phyloP scores from a whole-genome alignment of 2,797 vertebrate species.

The Platyrinchus mystaceus region DNA sequence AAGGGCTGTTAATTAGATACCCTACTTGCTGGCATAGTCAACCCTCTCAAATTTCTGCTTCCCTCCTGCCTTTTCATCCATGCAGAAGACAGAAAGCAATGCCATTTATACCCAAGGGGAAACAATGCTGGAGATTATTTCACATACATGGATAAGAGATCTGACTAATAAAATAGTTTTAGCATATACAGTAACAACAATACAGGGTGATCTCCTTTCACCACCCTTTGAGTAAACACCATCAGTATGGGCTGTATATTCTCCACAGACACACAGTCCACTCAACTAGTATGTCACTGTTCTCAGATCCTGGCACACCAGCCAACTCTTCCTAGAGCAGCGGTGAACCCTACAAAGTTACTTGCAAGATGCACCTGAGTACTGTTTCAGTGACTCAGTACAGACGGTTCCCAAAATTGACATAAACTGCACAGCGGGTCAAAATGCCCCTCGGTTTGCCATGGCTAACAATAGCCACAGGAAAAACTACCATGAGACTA shows the following conservation, averaged over 20 bases:
- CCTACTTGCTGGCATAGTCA: background rate
- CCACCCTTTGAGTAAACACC: background rate
- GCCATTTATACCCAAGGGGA: background rate
- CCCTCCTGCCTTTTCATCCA: background rate
- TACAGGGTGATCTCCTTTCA: background rate
- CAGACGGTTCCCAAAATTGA: conserved; percentile 3
- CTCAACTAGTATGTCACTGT: background rate
- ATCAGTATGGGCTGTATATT: background rate
- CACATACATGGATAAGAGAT: background rate
- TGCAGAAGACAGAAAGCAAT: background rate
- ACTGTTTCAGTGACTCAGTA: background rate
- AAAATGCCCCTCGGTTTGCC: background rate
- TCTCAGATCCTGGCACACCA: background rate
- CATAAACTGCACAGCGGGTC: background rate
- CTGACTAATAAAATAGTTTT: background rate
- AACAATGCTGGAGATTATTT: background rate
- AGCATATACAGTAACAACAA: background rate
- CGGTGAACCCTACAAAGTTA: background rate
- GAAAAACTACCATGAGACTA: background rate
- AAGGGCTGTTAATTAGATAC: background rate
- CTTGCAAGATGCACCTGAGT: background rate
- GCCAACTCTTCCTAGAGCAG: background rate
- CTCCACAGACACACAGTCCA: background rate
- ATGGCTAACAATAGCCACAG: conserved; percentile 19
- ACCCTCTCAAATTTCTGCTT: background rate